Percentiles rank a stretch among this genome's conserved stretches.
Evolutionary conservation across 2,888 invertebrate genomes (phyloP).

Genomic region (Piscicola geometra): DNA sequence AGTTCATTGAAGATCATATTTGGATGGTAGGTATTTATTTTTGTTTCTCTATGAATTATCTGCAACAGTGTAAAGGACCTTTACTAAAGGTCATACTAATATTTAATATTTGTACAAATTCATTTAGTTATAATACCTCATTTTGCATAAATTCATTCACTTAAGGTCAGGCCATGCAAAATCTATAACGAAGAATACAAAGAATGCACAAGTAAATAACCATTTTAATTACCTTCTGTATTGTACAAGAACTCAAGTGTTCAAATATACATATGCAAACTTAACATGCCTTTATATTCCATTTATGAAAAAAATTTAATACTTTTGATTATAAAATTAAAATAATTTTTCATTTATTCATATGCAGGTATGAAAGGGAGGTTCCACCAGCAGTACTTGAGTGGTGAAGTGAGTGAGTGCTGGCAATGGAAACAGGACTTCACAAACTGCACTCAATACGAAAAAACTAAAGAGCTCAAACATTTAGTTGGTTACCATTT

Average conservation of each 20-base stretch:
- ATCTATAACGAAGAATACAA: constrained; percentile 39
- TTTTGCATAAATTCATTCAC: too few species aligned
- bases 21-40: constrained; percentile 23
- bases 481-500: constrained; percentile 64
- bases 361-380: constrained; percentile 38
- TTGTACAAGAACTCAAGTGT: too few species aligned
- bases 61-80: too few species aligned
- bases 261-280: too few species aligned
- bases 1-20: neutral
- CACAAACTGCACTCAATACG: constrained; percentile 70
- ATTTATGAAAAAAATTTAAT: too few species aligned
- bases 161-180: constrained; percentile 40
- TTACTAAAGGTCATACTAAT: too few species aligned
- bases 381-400: constrained; percentile 74
- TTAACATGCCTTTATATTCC: too few species aligned
- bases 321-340: too few species aligned
- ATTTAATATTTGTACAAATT: too few species aligned
- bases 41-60: too few species aligned
- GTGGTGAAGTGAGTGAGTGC: constrained; percentile 71
- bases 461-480: constrained; percentile 62
- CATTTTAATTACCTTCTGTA: too few species aligned
- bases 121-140: too few species aligned
- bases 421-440: constrained; percentile 74
- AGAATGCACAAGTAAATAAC: constrained; percentile 41
- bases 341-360: constrained; percentile 1